These are phyloP conservation scores for Ianthella basta DNA, from an alignment of 37 sponge, comb jelly and placozoan genomes.

Conservation along the genomic window DNA sequence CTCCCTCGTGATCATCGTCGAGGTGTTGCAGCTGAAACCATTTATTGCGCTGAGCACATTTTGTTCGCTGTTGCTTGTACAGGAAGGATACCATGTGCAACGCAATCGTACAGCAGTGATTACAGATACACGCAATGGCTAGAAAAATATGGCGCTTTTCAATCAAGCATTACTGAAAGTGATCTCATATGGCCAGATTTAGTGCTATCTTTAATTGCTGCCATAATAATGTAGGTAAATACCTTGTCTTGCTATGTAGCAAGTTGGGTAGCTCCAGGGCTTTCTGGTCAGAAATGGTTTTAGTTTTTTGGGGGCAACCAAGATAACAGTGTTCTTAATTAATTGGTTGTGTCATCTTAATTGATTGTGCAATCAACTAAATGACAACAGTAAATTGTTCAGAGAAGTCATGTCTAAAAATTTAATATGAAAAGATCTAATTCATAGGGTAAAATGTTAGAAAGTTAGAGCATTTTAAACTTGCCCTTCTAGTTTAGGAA, in stretches of 20 bases:
- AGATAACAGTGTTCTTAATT: neutral
- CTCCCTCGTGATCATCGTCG: neutral
- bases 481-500: too few species aligned
- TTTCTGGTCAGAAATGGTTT: neutral
- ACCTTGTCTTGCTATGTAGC: neutral
- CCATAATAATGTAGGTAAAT: neutral
- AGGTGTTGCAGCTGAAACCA: conserved; percentile 2
- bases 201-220: neutral
- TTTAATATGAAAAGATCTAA: too few species aligned
- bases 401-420: too few species aligned
- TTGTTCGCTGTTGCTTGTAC: neutral
- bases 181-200: neutral
- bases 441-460: too few species aligned
- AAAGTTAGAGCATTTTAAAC: too few species aligned
- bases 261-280: neutral
- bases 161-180: neutral
- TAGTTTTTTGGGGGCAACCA: neutral
- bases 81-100: neutral
- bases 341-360: neutral
- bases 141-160: neutral
- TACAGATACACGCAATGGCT: neutral
- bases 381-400: too few species aligned
- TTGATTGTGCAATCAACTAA: neutral
- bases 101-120: neutral
- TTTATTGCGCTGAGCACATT: neutral